Percentiles rank a stretch among this genome's conserved stretches.
Conservation (phyloP, 2,113 vertebrate species). For the Cheilinus undulatus region DNA sequence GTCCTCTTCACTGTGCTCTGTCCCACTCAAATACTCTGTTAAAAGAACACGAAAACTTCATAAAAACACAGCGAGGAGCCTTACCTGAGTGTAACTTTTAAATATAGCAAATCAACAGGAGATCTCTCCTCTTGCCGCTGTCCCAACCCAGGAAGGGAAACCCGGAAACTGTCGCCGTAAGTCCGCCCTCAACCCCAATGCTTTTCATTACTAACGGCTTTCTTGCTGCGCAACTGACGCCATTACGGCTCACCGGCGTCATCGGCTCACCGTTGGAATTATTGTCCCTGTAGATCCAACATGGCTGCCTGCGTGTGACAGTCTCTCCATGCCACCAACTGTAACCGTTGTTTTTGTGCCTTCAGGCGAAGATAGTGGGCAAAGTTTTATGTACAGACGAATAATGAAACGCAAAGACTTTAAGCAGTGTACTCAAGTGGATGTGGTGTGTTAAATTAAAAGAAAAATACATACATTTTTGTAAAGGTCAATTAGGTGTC, state of each 20-base stretch:
- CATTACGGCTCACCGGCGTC: slow-evolving; percentile 70
- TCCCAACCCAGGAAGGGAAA: slow-evolving; percentile 83
- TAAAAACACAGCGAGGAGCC: slow-evolving; percentile 16
- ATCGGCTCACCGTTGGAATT: no score
- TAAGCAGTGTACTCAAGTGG: no score
- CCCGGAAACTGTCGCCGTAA: slow-evolving; percentile 78
- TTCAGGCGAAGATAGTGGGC: neutral
- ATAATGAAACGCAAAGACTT: neutral
- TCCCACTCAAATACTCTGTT: neutral
- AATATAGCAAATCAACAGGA: slow-evolving; percentile 37
- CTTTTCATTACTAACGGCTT: slow-evolving; percentile 10
- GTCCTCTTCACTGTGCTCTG: neutral
- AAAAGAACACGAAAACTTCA: neutral
- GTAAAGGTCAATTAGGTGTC: no score
- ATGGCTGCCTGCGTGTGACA: slow-evolving; percentile 59
- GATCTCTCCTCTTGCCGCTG: slow-evolving; percentile 63
- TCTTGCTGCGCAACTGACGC: slow-evolving; percentile 53
- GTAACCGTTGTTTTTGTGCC: neutral
- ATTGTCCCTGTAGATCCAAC: no score
- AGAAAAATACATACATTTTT: no score
- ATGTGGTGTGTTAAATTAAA: no score
- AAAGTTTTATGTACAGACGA: neutral
- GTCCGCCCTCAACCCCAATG: slow-evolving; percentile 73
- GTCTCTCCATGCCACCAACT: slow-evolving; percentile 45
- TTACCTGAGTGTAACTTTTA: slow-evolving; percentile 79